These are phyloP conservation scores for Calliopum simillimum DNA, from an alignment of 2,888 invertebrate species.

Conservation along the genomic window DNA sequence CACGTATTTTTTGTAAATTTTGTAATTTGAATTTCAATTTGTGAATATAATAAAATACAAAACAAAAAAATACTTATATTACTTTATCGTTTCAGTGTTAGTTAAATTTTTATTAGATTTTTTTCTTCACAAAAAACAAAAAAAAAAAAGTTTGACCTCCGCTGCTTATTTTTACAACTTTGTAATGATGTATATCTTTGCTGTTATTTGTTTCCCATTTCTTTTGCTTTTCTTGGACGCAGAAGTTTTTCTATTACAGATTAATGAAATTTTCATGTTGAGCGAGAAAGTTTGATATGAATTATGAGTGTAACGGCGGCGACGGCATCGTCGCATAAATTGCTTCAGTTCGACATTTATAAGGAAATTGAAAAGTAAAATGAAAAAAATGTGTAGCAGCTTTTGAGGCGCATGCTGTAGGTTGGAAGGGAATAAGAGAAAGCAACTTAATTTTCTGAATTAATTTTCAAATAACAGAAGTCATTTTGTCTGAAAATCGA, in stretches of 20 bases:
- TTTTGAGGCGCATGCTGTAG: too few relatives aligned
- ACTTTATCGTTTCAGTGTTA: neutral
- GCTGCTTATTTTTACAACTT: neutral
- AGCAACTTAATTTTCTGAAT: too few relatives aligned
- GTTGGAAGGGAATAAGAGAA: too few relatives aligned
- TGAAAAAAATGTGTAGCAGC: too few relatives aligned
- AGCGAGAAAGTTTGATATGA: constrained; percentile 29
- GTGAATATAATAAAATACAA: neutral
- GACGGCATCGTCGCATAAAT: constrained; percentile 3
- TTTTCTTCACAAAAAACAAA: constrained; percentile 38
- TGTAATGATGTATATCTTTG: neutral
- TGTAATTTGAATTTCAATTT: constrained; percentile 3
- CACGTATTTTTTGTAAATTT: neutral
- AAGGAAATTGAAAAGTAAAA: too few relatives aligned
- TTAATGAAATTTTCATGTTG: constrained; percentile 58
- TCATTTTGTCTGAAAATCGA: too few relatives aligned
- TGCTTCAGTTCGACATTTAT: constrained; percentile 6
- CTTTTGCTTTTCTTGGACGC: constrained; percentile 6
- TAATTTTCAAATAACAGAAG: too few relatives aligned
- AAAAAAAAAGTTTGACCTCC: constrained; percentile 19
- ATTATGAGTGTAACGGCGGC: constrained; percentile 14
- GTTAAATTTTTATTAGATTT: constrained; percentile 35
- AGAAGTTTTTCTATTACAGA: constrained; percentile 61
- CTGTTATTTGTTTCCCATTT: neutral
- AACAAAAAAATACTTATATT: neutral